Conservation (phyloP, 2,113 vertebrate genomes). For the Tenebrosternarchus preto region DNA sequence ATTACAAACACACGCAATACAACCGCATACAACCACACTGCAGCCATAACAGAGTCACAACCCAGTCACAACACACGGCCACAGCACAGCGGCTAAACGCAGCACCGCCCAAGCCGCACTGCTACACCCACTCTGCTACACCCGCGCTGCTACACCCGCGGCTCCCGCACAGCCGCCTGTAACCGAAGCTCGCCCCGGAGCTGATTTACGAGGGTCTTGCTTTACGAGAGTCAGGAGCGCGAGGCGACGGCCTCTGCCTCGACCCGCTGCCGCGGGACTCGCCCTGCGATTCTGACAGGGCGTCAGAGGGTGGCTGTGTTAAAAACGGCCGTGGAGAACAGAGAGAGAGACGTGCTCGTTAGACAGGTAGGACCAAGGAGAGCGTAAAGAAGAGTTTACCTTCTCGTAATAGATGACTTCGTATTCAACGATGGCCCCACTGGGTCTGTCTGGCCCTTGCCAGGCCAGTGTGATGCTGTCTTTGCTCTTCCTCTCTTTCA, state of each 20-base stretch:
- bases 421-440: slow-evolving; percentile 78
- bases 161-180: too few relatives aligned
- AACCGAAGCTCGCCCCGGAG: too few relatives aligned
- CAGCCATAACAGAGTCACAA: too few relatives aligned
- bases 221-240: background rate
- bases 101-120: too few relatives aligned
- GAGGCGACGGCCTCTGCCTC: slow-evolving; percentile 3
- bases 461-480: slow-evolving; percentile 83
- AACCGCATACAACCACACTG: too few relatives aligned
- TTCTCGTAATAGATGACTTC: slow-evolving; percentile 85
- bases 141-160: too few relatives aligned
- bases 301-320: slow-evolving; percentile 27
- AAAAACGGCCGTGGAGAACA: slow-evolving; percentile 22
- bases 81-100: too few relatives aligned
- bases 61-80: too few relatives aligned
- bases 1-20: too few relatives aligned
- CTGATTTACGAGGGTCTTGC: background rate
- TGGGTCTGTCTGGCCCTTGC: slow-evolving; percentile 78
- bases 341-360: slow-evolving; percentile 16
- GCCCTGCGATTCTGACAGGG: slow-evolving; percentile 38
- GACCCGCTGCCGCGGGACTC: too few relatives aligned
- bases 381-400: slow-evolving; percentile 62
- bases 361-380: background rate
- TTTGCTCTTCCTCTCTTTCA: slow-evolving; percentile 81
- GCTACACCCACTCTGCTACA: too few relatives aligned